Evolutionary conservation across 37 sponge, comb jelly and placozoan genomes (phyloP), one percentile per base, ranked within the genome.

Genomic region (Mnemiopsis leidyi): DNA sequence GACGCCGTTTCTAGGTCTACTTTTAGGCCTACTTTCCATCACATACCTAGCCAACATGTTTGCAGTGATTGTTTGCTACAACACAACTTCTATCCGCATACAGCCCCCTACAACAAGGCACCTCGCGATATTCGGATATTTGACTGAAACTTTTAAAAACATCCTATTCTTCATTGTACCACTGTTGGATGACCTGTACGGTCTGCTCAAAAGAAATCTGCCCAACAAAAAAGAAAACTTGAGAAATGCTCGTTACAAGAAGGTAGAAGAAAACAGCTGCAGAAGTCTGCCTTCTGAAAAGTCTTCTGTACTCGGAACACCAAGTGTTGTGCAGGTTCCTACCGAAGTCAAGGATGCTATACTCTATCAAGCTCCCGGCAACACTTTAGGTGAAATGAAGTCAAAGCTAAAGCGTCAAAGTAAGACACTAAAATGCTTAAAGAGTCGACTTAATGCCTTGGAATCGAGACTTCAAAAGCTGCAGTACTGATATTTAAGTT

Each of bases 1-100:
- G 28, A 40, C 90, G 1, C 90, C 90, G 5, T 25, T 85, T 23
- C 36, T 85, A 3, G 32, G 90, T n/a, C 39, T 28, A 1, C 2
- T 33, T 23, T 25, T 85, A 1, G 90, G 90, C 39, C n/a, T 85
- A 21, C 26, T 38, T 0, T 40, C 61, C 61, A 25, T 85, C 7
- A 37, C 61, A 39, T 85, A 85, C 90, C 61, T 85, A 28, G 90
- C 24, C 13, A 85, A 85, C 61, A 38, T 85, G 90, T 85, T 85
- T 39, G 90, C 90, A 29, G 90, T 85, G 24, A 85, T 85, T 1
- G 90, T 85, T 1, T 28, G 32, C 23, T 37, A 85, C 40, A 40
- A 85, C 23, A 85, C 61, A 0, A 23, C 90, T 5, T 9, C 38
- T 23, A 26, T 85, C 61, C 33, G 90, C 25, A 23, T 38, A 3